Conservation (phyloP, 2,797 vertebrate genomes). For the Propithecus deckenii region DNA sequence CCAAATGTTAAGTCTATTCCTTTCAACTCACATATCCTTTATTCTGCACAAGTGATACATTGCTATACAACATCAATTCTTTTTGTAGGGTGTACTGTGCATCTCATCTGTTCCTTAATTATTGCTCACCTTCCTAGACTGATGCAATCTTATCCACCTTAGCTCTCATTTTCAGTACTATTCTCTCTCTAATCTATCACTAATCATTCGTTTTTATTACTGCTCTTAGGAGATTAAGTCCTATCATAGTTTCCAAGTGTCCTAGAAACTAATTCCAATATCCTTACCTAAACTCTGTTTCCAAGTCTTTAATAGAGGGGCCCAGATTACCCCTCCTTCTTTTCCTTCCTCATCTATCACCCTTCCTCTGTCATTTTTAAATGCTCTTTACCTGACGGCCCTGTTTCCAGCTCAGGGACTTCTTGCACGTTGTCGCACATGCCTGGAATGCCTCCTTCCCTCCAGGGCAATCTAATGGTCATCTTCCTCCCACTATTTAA, state of each 20-base stretch:
- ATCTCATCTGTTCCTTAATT: conserved; percentile 36
- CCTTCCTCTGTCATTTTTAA: neutral
- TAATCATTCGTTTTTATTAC: conserved; percentile 67
- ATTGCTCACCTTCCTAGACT: neutral
- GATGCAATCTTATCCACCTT: conserved; percentile 24
- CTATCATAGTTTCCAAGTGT: conserved; percentile 60
- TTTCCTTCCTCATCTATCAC: neutral
- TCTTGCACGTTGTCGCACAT: neutral
- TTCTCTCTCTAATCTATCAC: conserved; percentile 57
- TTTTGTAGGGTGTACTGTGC: neutral
- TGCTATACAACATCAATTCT: neutral
- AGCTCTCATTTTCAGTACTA: conserved; percentile 51
- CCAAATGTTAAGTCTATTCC: conserved; percentile 10
- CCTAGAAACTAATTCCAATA: conserved; percentile 73
- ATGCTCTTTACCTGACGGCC: neutral
- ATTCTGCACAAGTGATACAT: neutral
- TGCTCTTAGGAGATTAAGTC: conserved; percentile 66
- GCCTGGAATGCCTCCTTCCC: neutral
- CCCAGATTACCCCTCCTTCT: conserved; percentile 25
- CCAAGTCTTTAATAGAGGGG: conserved; percentile 36
- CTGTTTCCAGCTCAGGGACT: neutral
- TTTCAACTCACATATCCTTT: conserved; percentile 34
- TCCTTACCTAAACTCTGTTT: conserved; percentile 52
- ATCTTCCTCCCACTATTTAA: conserved; percentile 27
- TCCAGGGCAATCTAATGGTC: neutral